Conservation (phyloP, 2,888 invertebrate genomes). For the Drosophila trichaetosa region DNA sequence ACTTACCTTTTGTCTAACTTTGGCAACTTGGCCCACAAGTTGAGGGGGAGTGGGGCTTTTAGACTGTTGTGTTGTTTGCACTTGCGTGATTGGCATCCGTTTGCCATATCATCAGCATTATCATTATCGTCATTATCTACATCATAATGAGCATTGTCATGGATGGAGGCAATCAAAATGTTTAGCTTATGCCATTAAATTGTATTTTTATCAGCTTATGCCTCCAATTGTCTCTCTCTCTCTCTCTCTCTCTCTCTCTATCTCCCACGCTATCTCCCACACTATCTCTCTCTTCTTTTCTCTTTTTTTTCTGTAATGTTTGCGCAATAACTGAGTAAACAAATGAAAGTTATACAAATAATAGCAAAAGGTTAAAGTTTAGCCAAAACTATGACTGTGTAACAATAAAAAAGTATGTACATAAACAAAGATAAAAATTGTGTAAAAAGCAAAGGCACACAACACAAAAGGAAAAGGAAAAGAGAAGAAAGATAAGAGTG, state of each 20-base stretch:
- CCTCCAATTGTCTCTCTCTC: slow-evolving; percentile 11
- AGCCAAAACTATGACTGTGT: slow-evolving; percentile 38
- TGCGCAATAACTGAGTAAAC: slow-evolving; percentile 58
- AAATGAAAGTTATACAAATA: slow-evolving; percentile 59
- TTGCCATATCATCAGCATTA: slow-evolving; percentile 35
- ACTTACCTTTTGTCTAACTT: slow-evolving; percentile 24
- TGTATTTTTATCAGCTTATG: slow-evolving; percentile 58
- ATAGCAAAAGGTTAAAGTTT: slow-evolving; percentile 59
- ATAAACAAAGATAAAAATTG: slow-evolving; percentile 35
- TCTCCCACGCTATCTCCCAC: not conserved
- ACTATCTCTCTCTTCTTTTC: not conserved
- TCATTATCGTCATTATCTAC: slow-evolving; percentile 27
- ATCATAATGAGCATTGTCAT: slow-evolving; percentile 34
- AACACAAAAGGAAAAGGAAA: slow-evolving; percentile 5
- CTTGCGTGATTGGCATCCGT: slow-evolving; percentile 47
- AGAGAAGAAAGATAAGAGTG: slow-evolving; percentile 5
- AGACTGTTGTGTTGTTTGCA: slow-evolving; percentile 22
- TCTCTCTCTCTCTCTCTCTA: not conserved
- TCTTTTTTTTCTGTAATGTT: not conserved
- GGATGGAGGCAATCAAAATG: slow-evolving; percentile 62
- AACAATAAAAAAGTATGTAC: slow-evolving; percentile 33
- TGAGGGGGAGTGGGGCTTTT: not conserved
- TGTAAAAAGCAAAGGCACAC: not conserved
- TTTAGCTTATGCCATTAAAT: slow-evolving; percentile 66
- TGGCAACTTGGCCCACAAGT: slow-evolving; percentile 5